Base-by-base conservation (phyloP, 2,888 invertebrate genomes). In the Eupeodes latifasciatus region DNA sequence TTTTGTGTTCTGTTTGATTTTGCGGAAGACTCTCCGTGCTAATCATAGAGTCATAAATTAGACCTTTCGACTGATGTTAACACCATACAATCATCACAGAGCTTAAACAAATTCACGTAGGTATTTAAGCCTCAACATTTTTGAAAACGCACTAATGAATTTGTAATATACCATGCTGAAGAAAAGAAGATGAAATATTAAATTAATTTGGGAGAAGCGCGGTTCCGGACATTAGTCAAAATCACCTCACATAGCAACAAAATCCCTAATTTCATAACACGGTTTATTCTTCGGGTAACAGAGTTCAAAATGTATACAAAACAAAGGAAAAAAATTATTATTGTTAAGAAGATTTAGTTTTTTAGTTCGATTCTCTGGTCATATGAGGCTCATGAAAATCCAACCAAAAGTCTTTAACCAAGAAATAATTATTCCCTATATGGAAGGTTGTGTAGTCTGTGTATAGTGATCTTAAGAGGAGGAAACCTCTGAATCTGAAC, bases 11-110 rank as follows among this genome's bases (percentile, higher is more conserved):
- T 19, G 19, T 49, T 40, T 27, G 64, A 72, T 72, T 80, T 80
- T 57, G 74, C 59, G 72, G 59, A 40, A 69, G 12, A 69, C 47
- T 66, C 49, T 34, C 19, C 71, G 53, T 75, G 61, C 66, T 81
- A 74, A 85, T 81, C 67, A 81, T n/a, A 36, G 69, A 61, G 81
- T 55, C 53, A 81, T 85, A 85, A 81, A 81, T 85, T 85, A 78
- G 74, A 74, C 6, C 74, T 19, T 69, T 78, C 67, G 81, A 40
- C 9, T 40, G 69, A 78, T 85, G 78, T 85, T 81, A 81, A 85
- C 81, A 81, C 66, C 62, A n/a, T 69, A 44, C 85, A 81, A 85
- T 85, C 85, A 85, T 69, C 74, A 51, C 71, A 66, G 44, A 77
- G 34, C 67, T 69, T 74, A 85, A 85, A 81, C 82, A 85, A 85